Conservation (phyloP, 2,888 invertebrate species). For the Anodontia alba region DNA sequence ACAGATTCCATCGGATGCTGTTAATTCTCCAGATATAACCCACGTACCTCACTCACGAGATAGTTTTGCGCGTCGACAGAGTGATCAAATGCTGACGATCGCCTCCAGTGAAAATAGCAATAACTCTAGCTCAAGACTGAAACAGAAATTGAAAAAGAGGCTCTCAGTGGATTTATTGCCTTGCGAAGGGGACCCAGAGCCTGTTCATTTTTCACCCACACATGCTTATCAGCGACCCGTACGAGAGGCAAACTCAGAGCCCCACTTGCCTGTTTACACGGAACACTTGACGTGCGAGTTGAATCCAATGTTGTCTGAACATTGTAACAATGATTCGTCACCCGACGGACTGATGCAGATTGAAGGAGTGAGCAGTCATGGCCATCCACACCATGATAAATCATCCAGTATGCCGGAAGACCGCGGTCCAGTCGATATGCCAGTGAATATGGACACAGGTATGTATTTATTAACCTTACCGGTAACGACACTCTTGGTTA, state of each 20-base stretch:
- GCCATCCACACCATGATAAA: not conserved
- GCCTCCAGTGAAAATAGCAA: slow-evolving; percentile 13
- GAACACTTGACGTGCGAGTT: slow-evolving; percentile 64
- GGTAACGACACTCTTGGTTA: too few species aligned
- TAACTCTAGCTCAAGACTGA: slow-evolving; percentile 30
- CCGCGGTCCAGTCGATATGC: slow-evolving; percentile 8
- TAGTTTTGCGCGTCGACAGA: slow-evolving; percentile 41
- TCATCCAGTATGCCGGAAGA: slow-evolving; percentile 6
- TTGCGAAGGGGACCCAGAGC: slow-evolving; percentile 61
- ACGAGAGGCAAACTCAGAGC: slow-evolving; percentile 79
- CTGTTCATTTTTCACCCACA: slow-evolving; percentile 55
- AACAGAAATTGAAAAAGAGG: slow-evolving; percentile 74
- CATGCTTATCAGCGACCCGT: slow-evolving; percentile 66
- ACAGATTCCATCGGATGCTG: slow-evolving; percentile 45
- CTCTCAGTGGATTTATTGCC: slow-evolving; percentile 78
- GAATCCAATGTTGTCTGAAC: slow-evolving; percentile 72
- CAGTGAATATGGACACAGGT: slow-evolving; percentile 81
- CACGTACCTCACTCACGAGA: slow-evolving; percentile 23
- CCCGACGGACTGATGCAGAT: slow-evolving; percentile 77
- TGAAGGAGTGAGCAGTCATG: slow-evolving; percentile 39
- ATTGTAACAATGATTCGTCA: slow-evolving; percentile 59
- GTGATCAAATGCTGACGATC: slow-evolving; percentile 48
- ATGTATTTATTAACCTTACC: not conserved
- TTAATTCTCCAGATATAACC: not conserved
- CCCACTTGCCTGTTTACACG: slow-evolving; percentile 70